Conservation (phyloP, 2,888 invertebrate species). For the Microplitis manilae region DNA sequence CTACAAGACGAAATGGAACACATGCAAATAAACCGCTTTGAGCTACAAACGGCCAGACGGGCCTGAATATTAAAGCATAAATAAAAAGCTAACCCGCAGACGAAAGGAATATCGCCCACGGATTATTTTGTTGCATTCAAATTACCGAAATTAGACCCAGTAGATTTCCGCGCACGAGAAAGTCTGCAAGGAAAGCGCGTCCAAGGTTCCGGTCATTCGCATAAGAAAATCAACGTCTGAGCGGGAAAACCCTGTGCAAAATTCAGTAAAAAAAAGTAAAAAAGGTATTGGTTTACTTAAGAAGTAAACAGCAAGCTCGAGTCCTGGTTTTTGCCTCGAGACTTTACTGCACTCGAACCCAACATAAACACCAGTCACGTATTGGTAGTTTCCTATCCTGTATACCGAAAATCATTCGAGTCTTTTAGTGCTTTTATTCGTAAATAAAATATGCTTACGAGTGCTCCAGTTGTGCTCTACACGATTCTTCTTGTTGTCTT, state of each 20-base stretch:
- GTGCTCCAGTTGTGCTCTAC: conserved; percentile 24
- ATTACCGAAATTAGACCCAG: not conserved
- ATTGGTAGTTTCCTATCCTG: conserved; percentile 39
- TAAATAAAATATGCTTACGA: conserved; percentile 47
- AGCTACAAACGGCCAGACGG: not conserved
- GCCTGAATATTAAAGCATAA: not conserved
- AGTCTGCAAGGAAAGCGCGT: not conserved
- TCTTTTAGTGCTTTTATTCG: conserved; percentile 17
- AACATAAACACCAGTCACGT: conserved; percentile 44
- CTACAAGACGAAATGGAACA: conserved; percentile 27
- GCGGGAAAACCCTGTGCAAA: conserved; percentile 16
- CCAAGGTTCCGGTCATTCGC: not conserved
- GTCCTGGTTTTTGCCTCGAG: conserved; percentile 25
- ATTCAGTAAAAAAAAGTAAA: conserved; percentile 20
- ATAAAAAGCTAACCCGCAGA: not conserved
- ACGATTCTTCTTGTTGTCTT: conserved; percentile 2
- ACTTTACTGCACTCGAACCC: conserved; percentile 9
- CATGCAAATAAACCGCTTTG: conserved; percentile 3
- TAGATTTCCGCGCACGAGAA: not conserved
- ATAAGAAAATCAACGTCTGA: not conserved
- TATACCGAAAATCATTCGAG: conserved; percentile 32
- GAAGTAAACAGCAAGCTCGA: conserved; percentile 32
- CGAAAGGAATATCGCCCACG: not conserved
- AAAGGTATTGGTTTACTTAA: conserved; percentile 26
- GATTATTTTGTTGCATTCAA: not conserved